phyloP scores from a whole-genome alignment of 2,888 invertebrate genomes.

The Omphaloscelis lunosa region DNA sequence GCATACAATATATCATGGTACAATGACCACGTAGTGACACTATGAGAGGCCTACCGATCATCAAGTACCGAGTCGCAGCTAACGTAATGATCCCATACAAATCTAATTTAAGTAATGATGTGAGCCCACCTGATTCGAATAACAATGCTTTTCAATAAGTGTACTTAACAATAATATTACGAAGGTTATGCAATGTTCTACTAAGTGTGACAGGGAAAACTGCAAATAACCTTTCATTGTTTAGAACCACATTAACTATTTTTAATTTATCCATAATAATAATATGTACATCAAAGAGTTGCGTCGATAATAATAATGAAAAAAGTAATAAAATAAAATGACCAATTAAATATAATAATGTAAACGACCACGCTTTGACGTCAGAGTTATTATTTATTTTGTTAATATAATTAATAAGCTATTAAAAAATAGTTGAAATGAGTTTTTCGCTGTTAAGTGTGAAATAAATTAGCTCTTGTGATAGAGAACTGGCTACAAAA shows the following conservation, averaged over 20 bases:
- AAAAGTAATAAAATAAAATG: conserved; percentile 21
- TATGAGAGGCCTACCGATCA: conserved; percentile 14
- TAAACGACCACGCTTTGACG: conserved; percentile 59
- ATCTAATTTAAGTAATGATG: conserved; percentile 52
- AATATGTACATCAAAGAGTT: conserved; percentile 1
- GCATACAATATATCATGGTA: not conserved
- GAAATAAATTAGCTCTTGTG: conserved; percentile 40
- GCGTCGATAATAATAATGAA: conserved; percentile 21
- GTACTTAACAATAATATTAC: conserved; percentile 16
- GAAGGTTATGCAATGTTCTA: conserved; percentile 8
- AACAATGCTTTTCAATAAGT: conserved; percentile 39
- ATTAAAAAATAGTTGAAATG: conserved; percentile 39
- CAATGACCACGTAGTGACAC: conserved; percentile 6
- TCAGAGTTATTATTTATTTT: conserved; percentile 48
- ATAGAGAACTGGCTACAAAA: conserved; percentile 46
- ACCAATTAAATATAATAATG: conserved; percentile 42
- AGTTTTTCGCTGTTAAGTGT: conserved; percentile 29
- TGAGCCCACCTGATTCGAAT: conserved; percentile 44
- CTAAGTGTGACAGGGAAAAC: conserved; percentile 28
- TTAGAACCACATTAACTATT: conserved; percentile 14
- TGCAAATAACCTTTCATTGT: conserved; percentile 16
- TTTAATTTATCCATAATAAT: conserved; percentile 20
- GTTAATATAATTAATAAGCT: conserved; percentile 32
- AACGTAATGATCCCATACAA: conserved; percentile 50
- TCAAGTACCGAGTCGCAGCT: not conserved